Conservation (phyloP, 2,888 invertebrate genomes). For the Bembecia ichneumoniformis region DNA sequence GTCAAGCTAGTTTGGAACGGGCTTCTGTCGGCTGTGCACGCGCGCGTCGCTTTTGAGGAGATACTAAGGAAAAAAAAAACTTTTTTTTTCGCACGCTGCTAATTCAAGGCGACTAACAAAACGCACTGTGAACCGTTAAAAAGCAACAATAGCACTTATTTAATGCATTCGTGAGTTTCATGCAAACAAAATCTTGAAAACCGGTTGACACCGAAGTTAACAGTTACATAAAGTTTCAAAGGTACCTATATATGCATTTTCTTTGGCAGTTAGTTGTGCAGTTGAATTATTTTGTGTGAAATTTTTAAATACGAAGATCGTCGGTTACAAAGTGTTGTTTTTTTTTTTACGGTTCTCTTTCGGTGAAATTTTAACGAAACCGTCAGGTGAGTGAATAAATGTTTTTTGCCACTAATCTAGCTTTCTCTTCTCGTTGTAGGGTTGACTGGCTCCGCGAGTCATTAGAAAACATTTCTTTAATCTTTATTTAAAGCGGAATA, state of each 20-base stretch:
- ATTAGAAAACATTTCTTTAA: conserved; percentile 8
- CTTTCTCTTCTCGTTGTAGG: conserved; percentile 32
- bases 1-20: conserved; percentile 28
- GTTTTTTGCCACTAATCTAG: conserved; percentile 22
- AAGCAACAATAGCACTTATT: conserved; percentile 4
- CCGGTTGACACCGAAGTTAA: conserved; percentile 31
- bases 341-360: conserved; percentile 19
- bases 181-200: conserved; percentile 14
- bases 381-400: conserved; percentile 36
- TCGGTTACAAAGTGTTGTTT: conserved; percentile 26
- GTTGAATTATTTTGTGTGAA: conserved; percentile 34
- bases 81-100: conserved; percentile 17
- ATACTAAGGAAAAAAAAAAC: conserved; percentile 3
- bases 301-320: conserved; percentile 22
- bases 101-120: conserved; percentile 15
- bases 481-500: not conserved
- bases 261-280: conserved; percentile 36
- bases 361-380: conserved; percentile 33
- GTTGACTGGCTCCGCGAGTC: conserved; percentile 24
- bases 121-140: conserved; percentile 10
- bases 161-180: conserved; percentile 14
- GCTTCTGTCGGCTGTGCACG: conserved; percentile 27
- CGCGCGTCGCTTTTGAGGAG: conserved; percentile 12
- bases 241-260: conserved; percentile 24
- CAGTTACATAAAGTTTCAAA: conserved; percentile 52